These are phyloP conservation scores for Erythrocebus patas DNA, from an alignment of 2,113 vertebrate genomes.

Conservation along the genomic window DNA sequence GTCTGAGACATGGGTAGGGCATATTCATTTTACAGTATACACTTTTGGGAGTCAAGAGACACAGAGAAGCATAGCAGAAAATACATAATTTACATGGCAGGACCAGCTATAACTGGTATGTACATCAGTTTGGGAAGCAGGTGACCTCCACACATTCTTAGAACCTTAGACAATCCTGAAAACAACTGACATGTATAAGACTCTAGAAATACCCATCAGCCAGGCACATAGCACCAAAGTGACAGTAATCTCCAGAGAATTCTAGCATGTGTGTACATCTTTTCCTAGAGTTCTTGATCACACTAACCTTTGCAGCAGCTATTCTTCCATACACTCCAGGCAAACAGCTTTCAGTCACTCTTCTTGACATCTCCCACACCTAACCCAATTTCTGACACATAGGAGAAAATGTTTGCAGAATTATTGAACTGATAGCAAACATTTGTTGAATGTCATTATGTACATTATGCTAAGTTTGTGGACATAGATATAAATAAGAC, in stretches of 20 bases:
- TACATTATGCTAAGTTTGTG: background rate
- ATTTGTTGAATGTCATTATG: slow-evolving; percentile 37
- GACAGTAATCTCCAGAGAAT: background rate
- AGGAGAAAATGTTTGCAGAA: background rate
- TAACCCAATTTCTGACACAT: background rate
- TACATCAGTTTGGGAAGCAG: background rate
- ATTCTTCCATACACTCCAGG: background rate
- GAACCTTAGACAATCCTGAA: slow-evolving; percentile 33
- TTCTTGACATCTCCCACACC: background rate
- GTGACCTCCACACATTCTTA: slow-evolving; percentile 36
- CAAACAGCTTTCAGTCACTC: background rate
- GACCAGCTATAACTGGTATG: background rate
- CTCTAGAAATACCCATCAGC: background rate
- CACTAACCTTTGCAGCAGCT: background rate
- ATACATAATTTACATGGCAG: background rate
- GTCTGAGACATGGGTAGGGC: background rate
- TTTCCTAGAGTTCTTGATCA: background rate
- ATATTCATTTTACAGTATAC: background rate
- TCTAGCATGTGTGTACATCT: background rate
- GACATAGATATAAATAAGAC: background rate
- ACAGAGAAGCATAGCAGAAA: slow-evolving; percentile 4
- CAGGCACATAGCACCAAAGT: background rate
- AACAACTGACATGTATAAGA: background rate
- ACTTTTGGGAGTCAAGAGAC: background rate
- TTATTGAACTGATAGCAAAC: slow-evolving; percentile 19